These are phyloP conservation scores for Drosophila colorata DNA, from an alignment of 2,888 invertebrate species.

Conservation along the genomic window DNA sequence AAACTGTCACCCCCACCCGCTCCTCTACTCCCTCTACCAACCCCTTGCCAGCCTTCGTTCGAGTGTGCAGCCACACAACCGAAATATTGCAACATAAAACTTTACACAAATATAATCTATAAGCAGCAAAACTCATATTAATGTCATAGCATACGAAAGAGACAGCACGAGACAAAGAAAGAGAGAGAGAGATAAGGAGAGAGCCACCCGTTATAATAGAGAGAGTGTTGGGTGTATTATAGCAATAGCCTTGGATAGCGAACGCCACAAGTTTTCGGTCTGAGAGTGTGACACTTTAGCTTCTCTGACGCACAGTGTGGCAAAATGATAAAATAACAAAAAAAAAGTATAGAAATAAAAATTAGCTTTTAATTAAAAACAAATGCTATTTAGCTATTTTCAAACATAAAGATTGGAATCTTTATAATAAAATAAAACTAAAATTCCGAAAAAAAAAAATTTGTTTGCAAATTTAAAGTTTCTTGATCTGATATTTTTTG, in stretches of 20 bases:
- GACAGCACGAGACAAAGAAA: conserved; percentile 18
- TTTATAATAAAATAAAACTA: neutral
- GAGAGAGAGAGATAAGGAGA: neutral
- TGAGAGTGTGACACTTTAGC: conserved; percentile 57
- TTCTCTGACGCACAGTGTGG: conserved; percentile 58
- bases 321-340: neutral
- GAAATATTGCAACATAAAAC: conserved; percentile 82
- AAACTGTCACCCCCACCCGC: conserved; percentile 23
- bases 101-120: conserved; percentile 83
- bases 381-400: no score
- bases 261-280: conserved; percentile 47
- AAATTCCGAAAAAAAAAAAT: no score
- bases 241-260: conserved; percentile 57
- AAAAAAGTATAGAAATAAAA: neutral
- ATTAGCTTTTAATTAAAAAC: neutral
- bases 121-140: conserved; percentile 81
- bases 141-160: conserved; percentile 64
- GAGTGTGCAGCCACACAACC: conserved; percentile 57
- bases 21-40: neutral
- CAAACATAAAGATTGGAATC: no score
- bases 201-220: neutral
- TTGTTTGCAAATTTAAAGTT: no score
- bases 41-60: conserved; percentile 10
- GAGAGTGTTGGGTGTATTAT: conserved; percentile 35
- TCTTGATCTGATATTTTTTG: no score